These are phyloP conservation scores for Scaptomyza cyrtandrae DNA, from an alignment of 2,888 invertebrate genomes.

Conservation along the genomic window DNA sequence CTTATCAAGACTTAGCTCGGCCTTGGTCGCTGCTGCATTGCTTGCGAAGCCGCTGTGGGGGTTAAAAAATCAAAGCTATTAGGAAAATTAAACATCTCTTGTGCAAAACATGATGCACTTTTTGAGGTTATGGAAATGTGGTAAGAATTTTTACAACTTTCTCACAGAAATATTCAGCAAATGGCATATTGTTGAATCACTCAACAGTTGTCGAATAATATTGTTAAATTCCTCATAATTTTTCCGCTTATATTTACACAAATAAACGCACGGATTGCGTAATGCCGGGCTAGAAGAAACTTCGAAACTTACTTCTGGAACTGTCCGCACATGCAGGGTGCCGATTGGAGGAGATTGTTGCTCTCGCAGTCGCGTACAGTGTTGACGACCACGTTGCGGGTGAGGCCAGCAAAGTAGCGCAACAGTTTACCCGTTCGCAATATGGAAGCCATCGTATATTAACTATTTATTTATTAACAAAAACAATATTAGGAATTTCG, in stretches of 20 bases:
- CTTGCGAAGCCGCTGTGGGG: conserved; percentile 86
- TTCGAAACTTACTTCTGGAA: conserved; percentile 84
- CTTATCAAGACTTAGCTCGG: conserved; percentile 88
- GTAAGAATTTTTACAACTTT: conserved; percentile 13
- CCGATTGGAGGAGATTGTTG: conserved; percentile 86
- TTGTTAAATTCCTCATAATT: neutral
- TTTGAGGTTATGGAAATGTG: conserved; percentile 59
- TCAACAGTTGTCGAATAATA: neutral
- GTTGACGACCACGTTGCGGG: conserved; percentile 88
- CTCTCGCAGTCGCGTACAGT: conserved; percentile 88
- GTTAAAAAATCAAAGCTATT: neutral
- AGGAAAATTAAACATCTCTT: neutral
- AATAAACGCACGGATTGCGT: conserved; percentile 60
- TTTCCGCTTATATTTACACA: conserved; percentile 1
- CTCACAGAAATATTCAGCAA: conserved; percentile 20
- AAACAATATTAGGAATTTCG: conserved; percentile 40
- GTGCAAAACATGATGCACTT: neutral
- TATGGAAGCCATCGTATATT: conserved; percentile 82
- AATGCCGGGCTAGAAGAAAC: conserved; percentile 59
- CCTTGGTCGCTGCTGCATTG: conserved; percentile 85
- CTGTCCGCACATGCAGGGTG: conserved; percentile 85
- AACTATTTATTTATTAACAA: conserved; percentile 41
- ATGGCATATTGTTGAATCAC: conserved; percentile 15
- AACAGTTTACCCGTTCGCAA: conserved; percentile 90
- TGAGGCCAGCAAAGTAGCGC: conserved; percentile 90